Base-by-base conservation (phyloP, 2,113 vertebrate species). In the Monopterus albus region DNA sequence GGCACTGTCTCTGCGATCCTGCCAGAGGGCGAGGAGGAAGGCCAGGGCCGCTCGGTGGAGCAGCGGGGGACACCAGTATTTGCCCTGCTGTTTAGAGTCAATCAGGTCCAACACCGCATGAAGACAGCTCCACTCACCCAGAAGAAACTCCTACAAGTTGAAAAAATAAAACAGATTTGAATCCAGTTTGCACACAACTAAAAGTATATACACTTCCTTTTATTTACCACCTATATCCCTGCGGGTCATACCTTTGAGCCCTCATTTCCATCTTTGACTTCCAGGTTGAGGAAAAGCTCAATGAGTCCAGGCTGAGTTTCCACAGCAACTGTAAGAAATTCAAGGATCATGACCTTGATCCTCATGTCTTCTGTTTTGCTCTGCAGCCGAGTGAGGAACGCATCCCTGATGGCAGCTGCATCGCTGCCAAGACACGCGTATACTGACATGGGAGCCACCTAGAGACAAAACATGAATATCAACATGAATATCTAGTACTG, bases 391-490 rank as follows among this genome's bases (percentile, higher is more conserved):
- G 92, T 96, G 72, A 99, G 94, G 81, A 99, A 99, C 2, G 98
- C 97, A 0, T 99, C 97, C 0, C 97, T 93, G 73, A 99, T 98
- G 38, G 97, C 96, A 1, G 96, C 94, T 0, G 97, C 98, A 0
- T 99, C 97, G 0, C 84, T 96, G 20, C 98, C 98, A 11, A 99
- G 93, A 73, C 98, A 99, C 42, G 97, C 97, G 0, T 98, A 98
- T 40, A 99, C 96, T 0, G 98, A 99, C 98, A 99, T 99, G 8
- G 97, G 98, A 38, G 97, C 97, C 79, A 98, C 98, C 98, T 99
- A 66, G 13, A 33, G 15, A 17, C 7, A 3, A 17, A 35, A 47
- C 0, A 10, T 0, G 20, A 21, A 9, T 5, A n/a, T 43, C 1
- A 43, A 36, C 1, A 11, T 9, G 5, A 50, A 13, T 15, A 29